Percentiles rank a stretch among this genome's conserved stretches.
Conservation (phyloP, 1,140 invertebrate species). For the Drosophila micromelanica region DNA sequence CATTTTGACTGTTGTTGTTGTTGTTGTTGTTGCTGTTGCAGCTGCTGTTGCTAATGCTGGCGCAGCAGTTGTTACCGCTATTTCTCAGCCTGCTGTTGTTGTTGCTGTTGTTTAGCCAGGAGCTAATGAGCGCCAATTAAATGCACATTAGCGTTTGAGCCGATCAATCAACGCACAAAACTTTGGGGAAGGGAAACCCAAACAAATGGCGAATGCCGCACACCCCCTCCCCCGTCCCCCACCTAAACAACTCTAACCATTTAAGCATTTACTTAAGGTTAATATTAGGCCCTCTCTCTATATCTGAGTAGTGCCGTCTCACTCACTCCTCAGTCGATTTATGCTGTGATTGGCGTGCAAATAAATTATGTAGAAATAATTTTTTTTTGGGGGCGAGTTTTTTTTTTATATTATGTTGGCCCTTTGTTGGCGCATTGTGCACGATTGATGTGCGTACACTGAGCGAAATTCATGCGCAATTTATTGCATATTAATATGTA, state of each 20-base stretch:
- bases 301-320: not conserved
- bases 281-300: constrained; percentile 1
- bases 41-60: not conserved
- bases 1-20: not conserved
- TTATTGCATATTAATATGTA: not conserved
- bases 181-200: not conserved
- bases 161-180: constrained; percentile 65
- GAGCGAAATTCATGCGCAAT: constrained; percentile 11
- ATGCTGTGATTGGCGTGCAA: constrained; percentile 52
- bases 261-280: constrained; percentile 6
- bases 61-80: not conserved
- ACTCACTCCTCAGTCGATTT: not conserved
- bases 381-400: constrained; percentile 16
- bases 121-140: constrained; percentile 72
- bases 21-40: not conserved
- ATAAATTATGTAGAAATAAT: constrained; percentile 77
- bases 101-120: constrained; percentile 17
- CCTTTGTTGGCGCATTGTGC: constrained; percentile 35
- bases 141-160: constrained; percentile 62
- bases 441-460: constrained; percentile 37
- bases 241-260: not conserved
- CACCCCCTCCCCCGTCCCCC: no score
- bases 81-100: not conserved
- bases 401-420: constrained; percentile 31
- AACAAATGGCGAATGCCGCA: not conserved